Base-by-base conservation (phyloP, 2,888 invertebrate genomes). In the Lordiphosa fenestrarum region DNA sequence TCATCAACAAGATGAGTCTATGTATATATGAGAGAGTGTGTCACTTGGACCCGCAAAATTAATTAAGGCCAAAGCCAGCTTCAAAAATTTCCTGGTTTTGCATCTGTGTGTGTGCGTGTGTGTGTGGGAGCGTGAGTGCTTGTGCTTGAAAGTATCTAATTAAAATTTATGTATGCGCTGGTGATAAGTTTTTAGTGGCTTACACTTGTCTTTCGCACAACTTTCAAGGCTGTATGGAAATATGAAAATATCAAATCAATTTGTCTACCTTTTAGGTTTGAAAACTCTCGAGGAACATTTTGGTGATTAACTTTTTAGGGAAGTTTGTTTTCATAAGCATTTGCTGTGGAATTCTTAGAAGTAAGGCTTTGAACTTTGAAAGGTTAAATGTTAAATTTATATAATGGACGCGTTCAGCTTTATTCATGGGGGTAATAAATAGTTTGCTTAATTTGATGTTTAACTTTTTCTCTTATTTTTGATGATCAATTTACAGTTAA, bases 141-240 rank as follows among this genome's bases (percentile, higher is more conserved):
- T 48, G 35, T 61, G 41, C 58, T 61, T 42, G 35, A 30, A n/a
- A 51, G n/a, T 41, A 60, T 78, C 74, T 76, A 77, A 77, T 77
- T 77, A 77, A 77, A 83, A 80, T 77, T 75, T 83, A 80, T 80
- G 70, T 80, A 70, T 83, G 73, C 81, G 80, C 76, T 65, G 72
- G 70, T 71, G 76, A 63, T 77, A 77, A 80, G 80, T 83, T 83
- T 77, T 76, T 74, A 80, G 73, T 82, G 72, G 76, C 69, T 82
- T 68, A 65, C 62, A 15, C 47, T 54, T 47, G 30, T 15, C 40
- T 42, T 19, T 38, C 3, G 7, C 37, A 6, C 10, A 15, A 25
- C 25, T 25, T 44, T 10, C 13, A 3, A 7, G 30, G 9, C 1
- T 7, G 30, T 30, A 3, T 2, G 30, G 9, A 30, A 9, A 25